phyloP scores from a whole-genome alignment of 30 jellyfish, hydroid and myxozoan genomes.

The Catostylus mosaicus region DNA sequence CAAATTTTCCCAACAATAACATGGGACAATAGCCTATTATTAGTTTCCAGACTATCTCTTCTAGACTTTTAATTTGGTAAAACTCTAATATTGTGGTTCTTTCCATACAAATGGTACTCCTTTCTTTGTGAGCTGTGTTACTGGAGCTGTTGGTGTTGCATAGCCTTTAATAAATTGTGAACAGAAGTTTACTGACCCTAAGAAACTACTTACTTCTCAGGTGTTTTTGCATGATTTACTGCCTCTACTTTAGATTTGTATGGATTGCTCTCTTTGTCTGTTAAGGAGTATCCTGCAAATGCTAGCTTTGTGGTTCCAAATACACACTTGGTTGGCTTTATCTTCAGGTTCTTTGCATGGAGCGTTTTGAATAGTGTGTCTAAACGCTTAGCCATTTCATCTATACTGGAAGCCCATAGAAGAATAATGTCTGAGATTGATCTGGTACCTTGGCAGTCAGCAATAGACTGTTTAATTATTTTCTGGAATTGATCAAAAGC shows the following conservation, averaged over 20 bases:
- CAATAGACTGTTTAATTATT: background rate
- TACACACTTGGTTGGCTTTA: slow-evolving; percentile 20
- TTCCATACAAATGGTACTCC: no score
- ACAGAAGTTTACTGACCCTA: slow-evolving; percentile 3
- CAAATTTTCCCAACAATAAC: no score
- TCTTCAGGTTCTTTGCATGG: slow-evolving; percentile 2
- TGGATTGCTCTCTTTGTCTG: slow-evolving; percentile 55
- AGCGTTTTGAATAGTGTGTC: background rate
- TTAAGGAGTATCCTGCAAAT: slow-evolving; percentile 35
- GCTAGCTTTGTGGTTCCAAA: slow-evolving; percentile 26
- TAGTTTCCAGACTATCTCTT: no score
- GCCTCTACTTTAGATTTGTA: slow-evolving; percentile 39
- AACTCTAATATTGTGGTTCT: no score
- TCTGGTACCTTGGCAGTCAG: slow-evolving; percentile 29
- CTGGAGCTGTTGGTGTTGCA: background rate
- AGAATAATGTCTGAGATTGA: slow-evolving; percentile 10
- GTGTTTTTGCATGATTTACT: slow-evolving; percentile 27
- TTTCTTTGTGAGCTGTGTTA: no score
- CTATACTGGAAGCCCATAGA: slow-evolving; percentile 5
- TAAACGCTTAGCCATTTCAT: background rate
- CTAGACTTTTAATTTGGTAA: no score
- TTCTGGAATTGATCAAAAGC: slow-evolving; percentile 25
- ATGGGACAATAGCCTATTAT: no score
- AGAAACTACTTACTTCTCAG: background rate
- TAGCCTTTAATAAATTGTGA: background rate